Percentiles rank a stretch among this genome's conserved stretches.
These are phyloP conservation scores for Eleutherodactylus coqui DNA, from an alignment of 2,797 vertebrate genomes.

Conservation along the genomic window DNA sequence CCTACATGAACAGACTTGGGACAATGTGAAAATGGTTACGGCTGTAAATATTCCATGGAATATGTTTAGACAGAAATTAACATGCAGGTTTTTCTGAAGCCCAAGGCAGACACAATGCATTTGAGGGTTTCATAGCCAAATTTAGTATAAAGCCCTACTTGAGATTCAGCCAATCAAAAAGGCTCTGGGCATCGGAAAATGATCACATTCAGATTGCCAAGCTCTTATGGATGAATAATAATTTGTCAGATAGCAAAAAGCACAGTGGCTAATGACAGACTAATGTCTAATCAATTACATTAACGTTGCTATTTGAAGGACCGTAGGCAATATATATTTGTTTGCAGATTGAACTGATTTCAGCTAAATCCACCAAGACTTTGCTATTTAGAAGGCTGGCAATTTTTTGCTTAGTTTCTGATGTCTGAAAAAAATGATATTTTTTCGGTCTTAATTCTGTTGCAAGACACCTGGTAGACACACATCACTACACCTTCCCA, in stretches of 20 bases:
- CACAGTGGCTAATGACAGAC: not conserved
- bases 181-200: not conserved
- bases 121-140: not conserved
- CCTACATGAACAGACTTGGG: not conserved
- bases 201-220: not conserved
- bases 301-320: not conserved
- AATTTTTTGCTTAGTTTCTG: not conserved
- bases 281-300: not conserved
- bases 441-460: not conserved
- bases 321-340: not conserved
- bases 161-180: slow-evolving; percentile 1
- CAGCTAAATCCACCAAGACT: not conserved
- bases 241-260: not conserved
- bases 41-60: not conserved
- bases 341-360: not conserved
- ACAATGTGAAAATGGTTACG: not conserved
- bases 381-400: not conserved
- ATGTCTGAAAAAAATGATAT: not conserved
- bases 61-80: not conserved
- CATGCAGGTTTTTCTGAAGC: not conserved
- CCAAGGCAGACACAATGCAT: not conserved
- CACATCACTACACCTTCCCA: too few relatives aligned
- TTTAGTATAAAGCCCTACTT: not conserved
- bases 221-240: not conserved
- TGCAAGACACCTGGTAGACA: too few relatives aligned